Evolutionary conservation across 2,113 vertebrate species (phyloP).

Genomic region (Fregetta grallaria): DNA sequence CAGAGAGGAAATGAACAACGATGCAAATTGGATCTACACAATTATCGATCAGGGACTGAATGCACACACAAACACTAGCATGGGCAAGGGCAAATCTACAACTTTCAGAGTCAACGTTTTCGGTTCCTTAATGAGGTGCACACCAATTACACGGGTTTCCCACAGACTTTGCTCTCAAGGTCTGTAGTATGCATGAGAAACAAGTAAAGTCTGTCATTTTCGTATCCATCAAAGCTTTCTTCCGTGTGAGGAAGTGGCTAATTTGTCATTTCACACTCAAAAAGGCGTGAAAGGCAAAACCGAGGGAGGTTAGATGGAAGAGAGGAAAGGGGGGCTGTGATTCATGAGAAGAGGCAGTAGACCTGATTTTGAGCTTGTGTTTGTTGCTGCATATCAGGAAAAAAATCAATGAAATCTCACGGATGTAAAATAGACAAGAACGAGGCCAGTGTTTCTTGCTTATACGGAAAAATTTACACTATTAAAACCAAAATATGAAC

Average conservation of each 20-base stretch:
- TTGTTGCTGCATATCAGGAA: constrained; percentile 14
- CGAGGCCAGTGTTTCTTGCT: neutral
- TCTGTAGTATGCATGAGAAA: constrained; percentile 66
- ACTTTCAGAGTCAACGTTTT: neutral
- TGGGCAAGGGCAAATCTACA: neutral
- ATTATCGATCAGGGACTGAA: neutral
- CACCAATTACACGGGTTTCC: constrained; percentile 31
- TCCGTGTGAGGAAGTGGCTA: constrained; percentile 73
- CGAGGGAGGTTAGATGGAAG: constrained; percentile 12
- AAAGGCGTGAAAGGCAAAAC: constrained; percentile 68
- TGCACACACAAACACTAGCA: neutral
- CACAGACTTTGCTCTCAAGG: constrained; percentile 58
- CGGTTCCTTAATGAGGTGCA: neutral
- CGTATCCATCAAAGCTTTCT: constrained; percentile 66
- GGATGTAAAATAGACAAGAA: neutral
- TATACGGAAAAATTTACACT: neutral
- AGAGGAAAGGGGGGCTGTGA: neutral
- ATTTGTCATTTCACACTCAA: constrained; percentile 78
- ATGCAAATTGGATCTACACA: neutral
- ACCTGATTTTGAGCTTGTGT: constrained; percentile 30
- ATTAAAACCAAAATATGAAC: constrained; percentile 1
- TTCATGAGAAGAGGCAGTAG: constrained; percentile 6
- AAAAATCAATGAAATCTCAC: neutral
- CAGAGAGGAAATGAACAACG: constrained; percentile 10
- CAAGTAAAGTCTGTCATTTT: constrained; percentile 52